Base-by-base conservation (phyloP, 2,888 invertebrate genomes). In the Lochmaea crataegi region DNA sequence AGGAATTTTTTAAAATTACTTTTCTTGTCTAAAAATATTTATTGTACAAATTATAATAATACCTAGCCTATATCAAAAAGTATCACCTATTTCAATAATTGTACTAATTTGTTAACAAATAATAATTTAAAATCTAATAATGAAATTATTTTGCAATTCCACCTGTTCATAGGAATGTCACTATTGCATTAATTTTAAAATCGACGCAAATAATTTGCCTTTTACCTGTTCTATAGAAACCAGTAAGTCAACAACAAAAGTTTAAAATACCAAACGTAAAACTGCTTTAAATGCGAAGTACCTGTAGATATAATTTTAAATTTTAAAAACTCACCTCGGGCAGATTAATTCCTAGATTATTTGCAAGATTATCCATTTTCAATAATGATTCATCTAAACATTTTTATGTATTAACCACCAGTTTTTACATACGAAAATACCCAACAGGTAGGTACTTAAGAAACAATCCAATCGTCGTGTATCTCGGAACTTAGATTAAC, bases 281-380 rank as follows among this genome's bases (percentile, higher is more conserved):
- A 48, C 5, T 14, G n/a, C 14, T 48, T n/a, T 10, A 42, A 42
- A 10, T 42, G 42, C 42, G 42, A 42, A 10, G 3, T 18, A 56
- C 10, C n/a, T 32, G 26, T 32, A 32, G 26, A 56, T 56, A 16
- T 2, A 56, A 18, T 18, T 32, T 32, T 32, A 32, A 32, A 56
- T 56, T 56, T 56, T 56, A 56, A 32, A 56, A 22, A 71, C 79
- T 79, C 67, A 81, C 85, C 85, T 85, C 85, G 76, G 85, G 85
- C 82, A 85, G 77, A 80, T 81, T 84, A 38, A 83, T 78, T 65
- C 83, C 80, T 75, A 85, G 78, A 80, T 85, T 85, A 76, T 85
- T 85, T 74, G 84, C 81, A 65, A 85, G 79, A 75, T 84, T 83
- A 81, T 85, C 85, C 85, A 85, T 85, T 67, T 68, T 70, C 22